phyloP scores from a whole-genome alignment of 2,113 vertebrate species.

The Entosphenus tridentatus region DNA sequence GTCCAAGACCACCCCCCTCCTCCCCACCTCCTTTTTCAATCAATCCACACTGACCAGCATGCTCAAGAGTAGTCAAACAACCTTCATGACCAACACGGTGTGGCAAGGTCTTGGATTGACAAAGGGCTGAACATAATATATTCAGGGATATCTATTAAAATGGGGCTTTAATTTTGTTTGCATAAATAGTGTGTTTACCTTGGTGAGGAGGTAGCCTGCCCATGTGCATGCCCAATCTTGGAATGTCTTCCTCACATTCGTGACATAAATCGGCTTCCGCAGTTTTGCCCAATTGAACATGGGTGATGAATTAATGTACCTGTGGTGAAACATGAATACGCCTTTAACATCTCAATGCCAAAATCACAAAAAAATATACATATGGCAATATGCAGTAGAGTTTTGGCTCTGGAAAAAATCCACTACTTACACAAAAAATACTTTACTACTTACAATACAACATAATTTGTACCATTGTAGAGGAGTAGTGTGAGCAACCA shows the following conservation, averaged over 20 bases:
- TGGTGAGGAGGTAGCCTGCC: conserved; percentile 87
- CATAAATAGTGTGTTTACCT: conserved; percentile 28
- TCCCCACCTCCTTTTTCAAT: background rate
- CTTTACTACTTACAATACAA: no score
- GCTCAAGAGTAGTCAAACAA: background rate
- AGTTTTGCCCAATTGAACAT: conserved; percentile 66
- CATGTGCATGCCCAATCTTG: conserved; percentile 91
- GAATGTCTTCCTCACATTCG: conserved; percentile 62
- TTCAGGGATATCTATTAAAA: no score
- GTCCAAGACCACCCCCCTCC: background rate
- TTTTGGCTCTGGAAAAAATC: background rate
- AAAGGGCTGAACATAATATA: no score
- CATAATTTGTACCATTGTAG: no score
- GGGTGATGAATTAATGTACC: conserved; percentile 90
- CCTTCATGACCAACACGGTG: no score
- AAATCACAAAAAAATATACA: background rate
- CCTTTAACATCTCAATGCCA: background rate
- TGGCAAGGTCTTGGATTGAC: no score
- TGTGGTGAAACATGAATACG: conserved; percentile 19
- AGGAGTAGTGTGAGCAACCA: no score
- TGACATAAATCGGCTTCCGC: conserved; percentile 85
- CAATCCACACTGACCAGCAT: background rate
- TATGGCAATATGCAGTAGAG: no score
- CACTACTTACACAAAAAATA: background rate
- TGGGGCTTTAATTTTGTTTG: no score